phyloP scores from a whole-genome alignment of 2,797 vertebrate genomes.

The Crossoptilon crossoptilon region DNA sequence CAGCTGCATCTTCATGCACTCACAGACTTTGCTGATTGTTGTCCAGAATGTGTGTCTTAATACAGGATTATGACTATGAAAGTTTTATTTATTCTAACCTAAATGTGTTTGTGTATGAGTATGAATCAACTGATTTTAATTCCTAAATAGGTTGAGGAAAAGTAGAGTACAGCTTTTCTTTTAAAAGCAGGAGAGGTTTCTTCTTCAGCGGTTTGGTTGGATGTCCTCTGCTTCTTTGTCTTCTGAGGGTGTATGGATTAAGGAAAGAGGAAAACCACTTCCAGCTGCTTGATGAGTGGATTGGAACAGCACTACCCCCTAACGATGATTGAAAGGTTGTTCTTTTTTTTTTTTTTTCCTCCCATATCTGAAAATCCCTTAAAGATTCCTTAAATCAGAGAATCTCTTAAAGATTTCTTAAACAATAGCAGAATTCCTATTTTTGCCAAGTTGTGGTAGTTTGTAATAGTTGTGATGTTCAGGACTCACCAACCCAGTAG shows the following conservation, averaged over 20 bases:
- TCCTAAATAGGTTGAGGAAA: neutral
- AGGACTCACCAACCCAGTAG: rapidly evolving
- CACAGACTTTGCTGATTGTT: neutral
- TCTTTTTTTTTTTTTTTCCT: neutral
- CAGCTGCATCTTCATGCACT: neutral
- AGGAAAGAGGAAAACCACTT: neutral
- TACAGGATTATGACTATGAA: neutral
- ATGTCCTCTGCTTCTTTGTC: neutral
- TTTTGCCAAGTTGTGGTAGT: neutral
- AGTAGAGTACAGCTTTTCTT: neutral
- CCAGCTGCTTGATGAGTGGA: neutral
- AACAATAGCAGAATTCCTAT: neutral
- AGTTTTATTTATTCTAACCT: neutral
- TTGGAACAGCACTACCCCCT: neutral
- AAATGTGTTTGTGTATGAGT: slow-evolving; percentile 22
- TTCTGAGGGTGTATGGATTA: neutral
- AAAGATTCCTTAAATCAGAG: neutral
- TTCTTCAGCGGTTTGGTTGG: neutral
- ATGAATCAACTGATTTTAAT: slow-evolving; percentile 3
- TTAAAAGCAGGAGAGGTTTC: neutral
- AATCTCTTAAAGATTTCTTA: neutral
- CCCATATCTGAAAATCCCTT: neutral
- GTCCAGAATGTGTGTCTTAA: neutral
- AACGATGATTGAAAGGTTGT: neutral
- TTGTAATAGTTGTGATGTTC: neutral